These are phyloP conservation scores for Phortica okadai DNA, from an alignment of 2,888 invertebrate genomes.

Conservation along the genomic window DNA sequence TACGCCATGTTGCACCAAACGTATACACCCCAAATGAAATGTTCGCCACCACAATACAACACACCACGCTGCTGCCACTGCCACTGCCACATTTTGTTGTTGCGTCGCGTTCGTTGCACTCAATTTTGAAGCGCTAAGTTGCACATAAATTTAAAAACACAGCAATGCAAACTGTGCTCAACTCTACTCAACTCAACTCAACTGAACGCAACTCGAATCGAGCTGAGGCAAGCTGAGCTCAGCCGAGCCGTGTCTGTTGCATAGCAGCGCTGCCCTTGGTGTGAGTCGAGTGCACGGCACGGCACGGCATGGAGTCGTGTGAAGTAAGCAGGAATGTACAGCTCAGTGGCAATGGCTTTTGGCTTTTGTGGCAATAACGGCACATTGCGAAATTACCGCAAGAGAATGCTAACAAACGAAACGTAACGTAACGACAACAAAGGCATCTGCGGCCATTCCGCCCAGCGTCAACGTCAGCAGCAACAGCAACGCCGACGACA, in stretches of 20 bases:
- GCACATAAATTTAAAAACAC: slow-evolving; percentile 68
- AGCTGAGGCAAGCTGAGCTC: neutral
- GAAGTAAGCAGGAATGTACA: neutral
- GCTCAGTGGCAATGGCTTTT: slow-evolving; percentile 8
- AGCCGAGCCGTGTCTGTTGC: neutral
- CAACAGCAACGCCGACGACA: neutral
- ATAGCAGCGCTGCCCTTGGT: neutral
- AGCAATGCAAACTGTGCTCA: neutral
- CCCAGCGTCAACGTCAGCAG: neutral
- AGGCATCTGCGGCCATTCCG: neutral
- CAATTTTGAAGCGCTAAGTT: slow-evolving; percentile 71
- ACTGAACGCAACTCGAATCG: neutral
- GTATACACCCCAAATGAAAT: neutral
- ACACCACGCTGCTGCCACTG: neutral
- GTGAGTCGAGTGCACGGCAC: neutral
- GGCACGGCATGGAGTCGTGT: neutral
- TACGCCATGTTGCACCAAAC: neutral
- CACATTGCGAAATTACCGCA: slow-evolving; percentile 20
- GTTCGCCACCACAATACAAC: slow-evolving; percentile 43
- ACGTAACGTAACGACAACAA: neutral
- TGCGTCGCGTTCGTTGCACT: slow-evolving; percentile 65
- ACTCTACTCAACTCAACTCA: neutral
- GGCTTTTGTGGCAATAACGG: slow-evolving; percentile 14
- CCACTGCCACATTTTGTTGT: slow-evolving; percentile 5
- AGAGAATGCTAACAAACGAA: neutral